Percentiles rank a stretch among this genome's conserved stretches.
phyloP scores from a whole-genome alignment of 2,888 invertebrate species.

The Rutpela maculata region DNA sequence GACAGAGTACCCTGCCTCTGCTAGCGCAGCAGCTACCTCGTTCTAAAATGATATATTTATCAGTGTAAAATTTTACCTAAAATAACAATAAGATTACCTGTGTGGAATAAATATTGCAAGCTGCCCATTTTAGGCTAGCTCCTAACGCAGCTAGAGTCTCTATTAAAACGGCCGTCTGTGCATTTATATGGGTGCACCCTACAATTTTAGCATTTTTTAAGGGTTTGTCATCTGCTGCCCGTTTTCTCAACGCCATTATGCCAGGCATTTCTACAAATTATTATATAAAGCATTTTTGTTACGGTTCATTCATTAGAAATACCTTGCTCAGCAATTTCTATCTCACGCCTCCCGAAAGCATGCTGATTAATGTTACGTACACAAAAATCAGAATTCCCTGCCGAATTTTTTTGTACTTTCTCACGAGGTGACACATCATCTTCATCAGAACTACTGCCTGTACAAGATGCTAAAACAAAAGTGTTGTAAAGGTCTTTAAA shows the following conservation, averaged over 20 bases:
- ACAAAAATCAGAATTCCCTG: slow-evolving; percentile 92
- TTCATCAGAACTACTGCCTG: slow-evolving; percentile 94
- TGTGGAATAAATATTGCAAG: slow-evolving; percentile 98
- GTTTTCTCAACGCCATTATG: slow-evolving; percentile 93
- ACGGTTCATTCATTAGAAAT: slow-evolving; percentile 40
- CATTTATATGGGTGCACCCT: slow-evolving; percentile 98
- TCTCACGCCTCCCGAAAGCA: slow-evolving; percentile 95
- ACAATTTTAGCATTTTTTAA: slow-evolving; percentile 95
- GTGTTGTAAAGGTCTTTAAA: slow-evolving; percentile 16
- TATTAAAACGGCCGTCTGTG: slow-evolving; percentile 96
- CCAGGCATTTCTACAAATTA: slow-evolving; percentile 92
- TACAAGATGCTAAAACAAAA: slow-evolving; percentile 74
- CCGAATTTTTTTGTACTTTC: slow-evolving; percentile 91
- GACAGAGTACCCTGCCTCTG: slow-evolving; percentile 91
- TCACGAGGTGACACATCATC: slow-evolving; percentile 96
- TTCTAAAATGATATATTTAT: slow-evolving; percentile 78
- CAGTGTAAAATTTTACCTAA: not conserved
- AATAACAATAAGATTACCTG: slow-evolving; percentile 78
- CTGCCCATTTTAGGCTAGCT: slow-evolving; percentile 96
- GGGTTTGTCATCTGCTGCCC: slow-evolving; percentile 95
- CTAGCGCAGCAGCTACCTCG: slow-evolving; percentile 96
- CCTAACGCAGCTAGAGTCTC: slow-evolving; percentile 93
- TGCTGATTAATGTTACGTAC: slow-evolving; percentile 95
- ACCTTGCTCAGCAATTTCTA: slow-evolving; percentile 98
- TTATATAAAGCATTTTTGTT: not conserved